phyloP scores from a whole-genome alignment of 2,888 invertebrate species.

The Ormia ochracea region DNA sequence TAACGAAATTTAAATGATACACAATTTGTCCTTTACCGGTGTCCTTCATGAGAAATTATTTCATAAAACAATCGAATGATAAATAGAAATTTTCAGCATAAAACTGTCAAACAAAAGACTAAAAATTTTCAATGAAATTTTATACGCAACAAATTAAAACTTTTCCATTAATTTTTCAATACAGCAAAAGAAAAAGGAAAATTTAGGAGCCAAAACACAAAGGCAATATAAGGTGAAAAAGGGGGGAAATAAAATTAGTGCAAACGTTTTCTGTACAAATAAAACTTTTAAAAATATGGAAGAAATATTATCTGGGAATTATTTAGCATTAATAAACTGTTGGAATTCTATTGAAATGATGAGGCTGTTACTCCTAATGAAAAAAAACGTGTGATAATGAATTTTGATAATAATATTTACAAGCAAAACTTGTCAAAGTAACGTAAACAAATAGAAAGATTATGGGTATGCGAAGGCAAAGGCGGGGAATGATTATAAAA shows the following conservation, averaged over 20 bases:
- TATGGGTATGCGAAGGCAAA: conserved; percentile 10
- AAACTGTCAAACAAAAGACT: neutral
- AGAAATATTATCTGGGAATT: neutral
- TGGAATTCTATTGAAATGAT: neutral
- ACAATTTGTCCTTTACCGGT: too few species aligned
- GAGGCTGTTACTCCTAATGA: too few species aligned
- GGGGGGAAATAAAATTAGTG: too few species aligned
- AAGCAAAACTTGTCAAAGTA: conserved; percentile 6
- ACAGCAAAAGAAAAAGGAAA: neutral
- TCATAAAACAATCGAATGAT: neutral
- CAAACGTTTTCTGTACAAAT: conserved; percentile 8
- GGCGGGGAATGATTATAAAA: neutral
- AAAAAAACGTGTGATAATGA: conserved; percentile 28
- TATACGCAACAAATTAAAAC: neutral
- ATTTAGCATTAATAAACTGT: neutral
- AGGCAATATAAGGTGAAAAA: neutral
- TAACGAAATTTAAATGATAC: too few species aligned
- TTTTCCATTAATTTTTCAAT: neutral
- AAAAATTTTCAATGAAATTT: conserved; percentile 4
- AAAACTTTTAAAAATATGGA: neutral
- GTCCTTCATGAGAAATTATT: too few species aligned
- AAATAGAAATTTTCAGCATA: neutral
- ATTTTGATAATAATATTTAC: conserved; percentile 25
- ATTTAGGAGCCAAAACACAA: neutral
- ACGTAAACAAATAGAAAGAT: conserved; percentile 28